Percentiles rank a stretch among this genome's conserved stretches.
These are phyloP conservation scores for Diadema setosum DNA, from an alignment of 35 echinoderm and acorn worm genomes.

Conservation along the genomic window DNA sequence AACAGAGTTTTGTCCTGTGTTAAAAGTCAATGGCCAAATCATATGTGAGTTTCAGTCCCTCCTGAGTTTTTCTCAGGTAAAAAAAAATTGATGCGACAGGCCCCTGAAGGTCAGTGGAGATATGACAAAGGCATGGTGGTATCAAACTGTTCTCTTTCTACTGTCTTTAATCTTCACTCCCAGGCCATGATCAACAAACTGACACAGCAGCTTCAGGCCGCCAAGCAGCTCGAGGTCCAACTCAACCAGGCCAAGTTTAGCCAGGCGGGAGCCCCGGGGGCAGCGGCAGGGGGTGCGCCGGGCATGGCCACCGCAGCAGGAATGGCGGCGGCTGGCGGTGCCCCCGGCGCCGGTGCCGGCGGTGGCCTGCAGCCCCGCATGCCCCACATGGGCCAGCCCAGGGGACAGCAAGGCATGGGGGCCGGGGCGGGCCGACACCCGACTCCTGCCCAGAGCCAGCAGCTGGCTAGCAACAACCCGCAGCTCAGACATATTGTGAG, in stretches of 20 bases:
- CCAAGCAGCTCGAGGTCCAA: background rate
- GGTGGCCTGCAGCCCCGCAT: background rate
- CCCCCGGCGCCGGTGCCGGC: background rate
- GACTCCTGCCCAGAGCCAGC: conserved; percentile 38
- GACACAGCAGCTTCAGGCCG: background rate
- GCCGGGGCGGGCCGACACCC: background rate
- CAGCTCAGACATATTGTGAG: conserved; percentile 17
- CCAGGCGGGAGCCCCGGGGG: background rate
- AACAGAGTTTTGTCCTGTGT: no score
- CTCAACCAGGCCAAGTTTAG: no score
- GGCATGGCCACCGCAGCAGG: background rate
- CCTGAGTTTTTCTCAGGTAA: no score
- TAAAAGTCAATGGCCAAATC: no score
- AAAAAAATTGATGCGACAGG: no score
- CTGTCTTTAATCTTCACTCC: background rate
- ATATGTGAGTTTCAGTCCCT: no score
- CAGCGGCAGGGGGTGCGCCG: background rate
- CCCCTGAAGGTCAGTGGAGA: no score
- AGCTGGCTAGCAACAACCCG: conserved; percentile 52
- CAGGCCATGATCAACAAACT: conserved; percentile 24
- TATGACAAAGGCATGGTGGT: no score
- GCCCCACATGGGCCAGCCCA: background rate
- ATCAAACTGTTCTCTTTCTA: no score
- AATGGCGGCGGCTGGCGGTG: background rate
- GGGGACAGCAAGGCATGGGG: background rate